Evolutionary conservation across 2,797 vertebrate genomes (phyloP).

Genomic region (Meda fulgida): DNA sequence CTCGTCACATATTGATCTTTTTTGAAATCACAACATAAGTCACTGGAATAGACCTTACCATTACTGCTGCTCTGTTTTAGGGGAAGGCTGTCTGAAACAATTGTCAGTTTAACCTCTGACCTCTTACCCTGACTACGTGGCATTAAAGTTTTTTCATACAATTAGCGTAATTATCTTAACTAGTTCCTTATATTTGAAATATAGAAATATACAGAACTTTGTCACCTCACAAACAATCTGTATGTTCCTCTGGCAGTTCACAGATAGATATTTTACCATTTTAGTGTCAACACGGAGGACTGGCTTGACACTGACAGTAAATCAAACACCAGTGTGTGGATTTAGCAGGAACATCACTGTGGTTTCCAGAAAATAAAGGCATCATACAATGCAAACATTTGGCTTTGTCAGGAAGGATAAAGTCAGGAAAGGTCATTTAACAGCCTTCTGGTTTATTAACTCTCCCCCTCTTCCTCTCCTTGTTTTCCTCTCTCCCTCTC

Average conservation of each 20-base stretch:
- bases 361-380: constrained; percentile 11
- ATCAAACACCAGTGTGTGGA: neutral
- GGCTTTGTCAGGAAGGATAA: constrained; percentile 12
- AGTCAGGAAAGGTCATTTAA: constrained; percentile 9
- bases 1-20: neutral
- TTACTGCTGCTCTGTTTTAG: neutral
- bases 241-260: neutral
- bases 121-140: neutral
- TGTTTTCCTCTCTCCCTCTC: constrained; percentile 4
- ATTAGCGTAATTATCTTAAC: neutral
- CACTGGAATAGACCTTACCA: neutral
- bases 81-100: neutral
- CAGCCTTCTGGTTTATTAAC: constrained; percentile 18
- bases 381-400: neutral
- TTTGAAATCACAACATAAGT: neutral
- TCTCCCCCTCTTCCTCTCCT: neutral
- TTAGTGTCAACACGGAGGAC: neutral
- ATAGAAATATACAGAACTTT: neutral
- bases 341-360: constrained; percentile 4
- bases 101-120: constrained; percentile 13
- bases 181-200: neutral
- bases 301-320: neutral
- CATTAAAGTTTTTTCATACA: neutral
- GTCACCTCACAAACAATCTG: neutral
- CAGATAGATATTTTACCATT: neutral